These are phyloP conservation scores for Schlechtendalia chinensis DNA, from an alignment of 1,140 invertebrate genomes.

Conservation along the genomic window DNA sequence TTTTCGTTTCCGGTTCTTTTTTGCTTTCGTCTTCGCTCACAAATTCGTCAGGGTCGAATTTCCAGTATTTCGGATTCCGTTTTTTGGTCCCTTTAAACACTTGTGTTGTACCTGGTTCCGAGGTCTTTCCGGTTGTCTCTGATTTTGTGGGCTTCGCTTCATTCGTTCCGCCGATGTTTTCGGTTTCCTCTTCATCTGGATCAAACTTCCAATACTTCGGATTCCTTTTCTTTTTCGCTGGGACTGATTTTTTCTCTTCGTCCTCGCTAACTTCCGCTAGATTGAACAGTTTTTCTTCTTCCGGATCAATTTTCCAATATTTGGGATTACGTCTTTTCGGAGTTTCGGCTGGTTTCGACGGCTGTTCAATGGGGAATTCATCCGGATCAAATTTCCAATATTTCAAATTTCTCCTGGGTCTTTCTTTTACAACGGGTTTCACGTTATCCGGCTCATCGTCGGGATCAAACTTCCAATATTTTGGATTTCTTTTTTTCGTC, in stretches of 20 bases:
- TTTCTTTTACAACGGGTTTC: slow-evolving; percentile 9
- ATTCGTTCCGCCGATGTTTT: neutral
- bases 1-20: slow-evolving; percentile 37
- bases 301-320: slow-evolving; percentile 38
- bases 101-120: neutral
- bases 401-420: slow-evolving; percentile 19
- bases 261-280: neutral
- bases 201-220: slow-evolving; percentile 48
- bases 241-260: neutral
- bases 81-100: slow-evolving; percentile 36
- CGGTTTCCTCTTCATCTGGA: slow-evolving; percentile 19
- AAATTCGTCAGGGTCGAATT: slow-evolving; percentile 37
- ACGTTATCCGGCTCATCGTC: slow-evolving; percentile 28
- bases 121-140: neutral
- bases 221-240: slow-evolving; percentile 10
- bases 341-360: slow-evolving; percentile 17
- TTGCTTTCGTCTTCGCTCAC: slow-evolving; percentile 24
- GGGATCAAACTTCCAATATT: slow-evolving; percentile 48
- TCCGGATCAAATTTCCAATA: slow-evolving; percentile 42
- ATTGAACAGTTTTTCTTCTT: slow-evolving; percentile 28
- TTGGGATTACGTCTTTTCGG: slow-evolving; percentile 46
- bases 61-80: slow-evolving; percentile 41
- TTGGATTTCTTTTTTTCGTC: slow-evolving; percentile 48
- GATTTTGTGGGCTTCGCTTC: neutral
- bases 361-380: slow-evolving; percentile 18